Conservation (phyloP, 1,140 invertebrate species). For the Pemphigus obesinymphae region DNA sequence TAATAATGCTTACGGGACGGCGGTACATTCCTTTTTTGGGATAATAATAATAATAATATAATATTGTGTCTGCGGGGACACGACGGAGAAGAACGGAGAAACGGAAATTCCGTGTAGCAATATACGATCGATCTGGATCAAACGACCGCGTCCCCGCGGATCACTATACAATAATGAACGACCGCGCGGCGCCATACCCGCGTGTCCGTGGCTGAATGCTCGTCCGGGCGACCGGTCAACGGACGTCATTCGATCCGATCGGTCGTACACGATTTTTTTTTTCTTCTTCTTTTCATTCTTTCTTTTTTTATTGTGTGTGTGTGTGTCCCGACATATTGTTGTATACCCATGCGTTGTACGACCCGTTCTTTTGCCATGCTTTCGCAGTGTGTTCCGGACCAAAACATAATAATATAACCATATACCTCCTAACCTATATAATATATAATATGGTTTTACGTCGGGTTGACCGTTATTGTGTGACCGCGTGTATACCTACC, state of each 20-base stretch:
- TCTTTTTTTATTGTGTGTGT: too few relatives aligned
- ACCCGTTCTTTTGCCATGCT: too few relatives aligned
- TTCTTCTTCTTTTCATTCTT: too few relatives aligned
- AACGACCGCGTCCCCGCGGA: background rate
- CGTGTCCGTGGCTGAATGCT: background rate
- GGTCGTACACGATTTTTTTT: background rate
- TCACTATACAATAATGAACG: background rate
- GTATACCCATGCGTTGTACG: too few relatives aligned
- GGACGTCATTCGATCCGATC: background rate
- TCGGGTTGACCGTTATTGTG: conserved; percentile 10
- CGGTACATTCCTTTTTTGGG: background rate
- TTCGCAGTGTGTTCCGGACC: too few relatives aligned
- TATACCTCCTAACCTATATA: too few relatives aligned
- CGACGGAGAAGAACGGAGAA: background rate
- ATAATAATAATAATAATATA: too few relatives aligned
- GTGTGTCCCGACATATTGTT: too few relatives aligned
- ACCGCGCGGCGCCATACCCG: conserved; percentile 25
- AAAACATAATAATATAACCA: too few relatives aligned
- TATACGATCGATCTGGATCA: conserved; percentile 40
- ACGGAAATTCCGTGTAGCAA: conserved; percentile 31
- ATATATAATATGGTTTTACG: too few relatives aligned
- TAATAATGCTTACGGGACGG: background rate
- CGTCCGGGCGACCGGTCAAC: background rate
- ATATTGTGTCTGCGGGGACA: too few relatives aligned
- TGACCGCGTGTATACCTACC: background rate